Evolutionary conservation across 2,113 vertebrate species (phyloP), one percentile per base, ranked within the genome.

Genomic region (Mus spicilegus): DNA sequence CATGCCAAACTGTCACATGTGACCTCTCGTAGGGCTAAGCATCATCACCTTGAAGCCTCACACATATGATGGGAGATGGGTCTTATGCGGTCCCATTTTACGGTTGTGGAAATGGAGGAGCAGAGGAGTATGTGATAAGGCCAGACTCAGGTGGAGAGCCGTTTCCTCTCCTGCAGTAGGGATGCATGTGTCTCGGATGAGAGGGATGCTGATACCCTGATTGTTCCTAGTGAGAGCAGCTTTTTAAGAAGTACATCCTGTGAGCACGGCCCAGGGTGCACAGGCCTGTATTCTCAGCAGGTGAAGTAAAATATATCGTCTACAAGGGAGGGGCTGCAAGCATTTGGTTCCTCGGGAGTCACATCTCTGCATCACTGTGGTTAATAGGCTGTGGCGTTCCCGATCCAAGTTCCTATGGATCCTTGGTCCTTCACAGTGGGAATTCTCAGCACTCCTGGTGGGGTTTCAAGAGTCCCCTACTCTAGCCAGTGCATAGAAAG

Each of bases 91-190:
- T 5, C 67, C 49, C 63, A n/a, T 30, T 72, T 26, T 30, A 63
- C 26, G 16, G 36, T 8, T 7, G 65, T 91, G 63, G 33, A 95
- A 49, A 28, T 5, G 14, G 12, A 46, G 72, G 51, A 3, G 7
- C 2, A 26, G 42, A 13, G 70, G 39, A 69, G 30, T 36, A 17
- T 87, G 46, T 7, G 42, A 5, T 24, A 2, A 67, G 39, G 28
- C 42, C 63, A 87, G 39, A 70, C 63, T 87, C 28, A 7, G 33
- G 51, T 46, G 1, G 2, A 87, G 46, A 54, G 3, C 12, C 20
- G 33, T 46, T 42, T 7, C n/a, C 0, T 58, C 61, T 14, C 1
- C 51, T 10, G 5, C 0, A 0, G 36, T 1, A 1, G 7, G 0
- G 51, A 22, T 3, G 0, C 16, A 17, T 39, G 91, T 80, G 77